These are phyloP conservation scores for Cotesia glomerata DNA, from an alignment of 1,140 invertebrate species.

Conservation along the genomic window DNA sequence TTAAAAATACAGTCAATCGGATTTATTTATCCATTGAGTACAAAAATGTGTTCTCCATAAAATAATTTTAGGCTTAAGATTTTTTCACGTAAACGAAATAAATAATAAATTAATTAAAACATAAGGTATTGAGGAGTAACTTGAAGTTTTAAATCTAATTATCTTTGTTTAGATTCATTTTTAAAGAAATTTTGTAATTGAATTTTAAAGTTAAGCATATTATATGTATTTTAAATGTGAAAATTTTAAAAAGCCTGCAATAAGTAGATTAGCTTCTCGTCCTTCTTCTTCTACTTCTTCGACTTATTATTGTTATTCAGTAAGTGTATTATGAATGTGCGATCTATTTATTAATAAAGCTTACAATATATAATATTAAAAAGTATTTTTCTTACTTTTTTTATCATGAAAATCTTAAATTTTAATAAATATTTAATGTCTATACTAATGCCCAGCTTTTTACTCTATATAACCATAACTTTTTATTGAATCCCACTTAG, in stretches of 20 bases:
- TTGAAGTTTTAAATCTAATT: background rate
- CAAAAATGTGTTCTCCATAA: conserved; percentile 12
- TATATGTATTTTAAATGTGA: background rate
- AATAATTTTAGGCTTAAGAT: conserved; percentile 9
- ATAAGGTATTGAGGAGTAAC: background rate
- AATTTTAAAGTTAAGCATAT: background rate
- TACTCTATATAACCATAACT: too few species aligned
- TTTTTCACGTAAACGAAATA: conserved; percentile 10
- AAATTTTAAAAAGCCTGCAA: conserved; percentile 3
- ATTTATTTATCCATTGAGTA: background rate
- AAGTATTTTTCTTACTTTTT: conserved; percentile 6
- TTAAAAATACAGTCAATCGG: background rate
- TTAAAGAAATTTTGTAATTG: background rate
- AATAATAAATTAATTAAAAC: background rate
- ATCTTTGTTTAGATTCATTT: background rate
- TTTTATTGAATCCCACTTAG: too few species aligned
- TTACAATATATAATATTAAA: conserved; percentile 22
- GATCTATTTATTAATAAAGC: conserved; percentile 35
- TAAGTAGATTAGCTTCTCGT: conserved; percentile 20
- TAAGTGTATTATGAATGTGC: conserved; percentile 35
- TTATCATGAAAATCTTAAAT: background rate
- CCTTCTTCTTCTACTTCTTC: too few species aligned
- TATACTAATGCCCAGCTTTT: too few species aligned
- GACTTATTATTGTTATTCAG: conserved; percentile 9
- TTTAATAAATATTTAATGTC: too few species aligned